Evolutionary conservation across 2,888 invertebrate genomes (phyloP), one percentile per base, ranked within the genome.

Genomic region (Tineola bisselliella): DNA sequence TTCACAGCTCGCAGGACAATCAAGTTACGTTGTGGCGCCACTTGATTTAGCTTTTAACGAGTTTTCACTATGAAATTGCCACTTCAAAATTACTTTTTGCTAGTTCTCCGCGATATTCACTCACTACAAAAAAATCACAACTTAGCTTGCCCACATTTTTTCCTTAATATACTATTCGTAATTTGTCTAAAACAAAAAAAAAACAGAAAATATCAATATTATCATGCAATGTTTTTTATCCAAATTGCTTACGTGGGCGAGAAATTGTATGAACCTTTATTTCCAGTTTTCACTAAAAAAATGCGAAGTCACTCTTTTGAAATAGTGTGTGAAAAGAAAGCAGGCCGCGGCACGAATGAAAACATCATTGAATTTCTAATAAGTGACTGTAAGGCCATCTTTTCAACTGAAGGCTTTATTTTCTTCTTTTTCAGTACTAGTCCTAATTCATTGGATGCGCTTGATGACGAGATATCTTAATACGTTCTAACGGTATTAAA

Each of bases 221-320:
- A 6, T 38, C 10, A 38, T 10, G 38, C 38, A 38, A 10, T 38
- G 10, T 38, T 38, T 38, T 6, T 38, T 38, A 38, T 38, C 10
- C 31, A 31, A 10, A 31, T 31, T 31, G 31, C 31, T 52, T 52
- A 52, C 17, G 19, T 11, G 15, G 15, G 52, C 52, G 52, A 11
- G n/a, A 11, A 56, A 25, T 56, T 3, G 56, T 13, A 1, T 8
- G 56, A 19, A 30, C 25, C 13, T 19, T 13, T 10, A 30, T 25
- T 19, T 30, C 19, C n/a, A 17, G 11, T 18, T 19, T 25, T 6
- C n/a, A 6, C 3, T 38, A 38, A 38, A 12, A 70, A 74, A 76
- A 68, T 66, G 78, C 76, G 63, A 66, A 74, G 76, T 81, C 79
- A 77, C 70, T 65, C 72, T 71, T 76, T 77, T 76, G 71, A 74